These are phyloP conservation scores for Stigmatopora argus DNA, from an alignment of 2,113 vertebrate genomes.

Conservation along the genomic window DNA sequence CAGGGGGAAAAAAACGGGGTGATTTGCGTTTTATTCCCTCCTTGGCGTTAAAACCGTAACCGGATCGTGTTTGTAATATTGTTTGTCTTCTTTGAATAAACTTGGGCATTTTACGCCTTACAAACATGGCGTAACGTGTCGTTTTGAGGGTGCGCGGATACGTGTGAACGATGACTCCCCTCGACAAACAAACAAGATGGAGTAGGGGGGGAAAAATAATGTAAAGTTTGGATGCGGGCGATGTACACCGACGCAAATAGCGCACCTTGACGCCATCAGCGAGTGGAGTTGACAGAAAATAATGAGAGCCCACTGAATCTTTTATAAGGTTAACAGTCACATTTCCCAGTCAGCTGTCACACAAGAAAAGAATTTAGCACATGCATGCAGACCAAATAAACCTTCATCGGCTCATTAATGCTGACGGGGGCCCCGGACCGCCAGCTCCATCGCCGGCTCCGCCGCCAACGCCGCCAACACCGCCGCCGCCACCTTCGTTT, in stretches of 20 bases:
- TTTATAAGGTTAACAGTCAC: slow-evolving; percentile 99
- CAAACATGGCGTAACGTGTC: slow-evolving; percentile 63
- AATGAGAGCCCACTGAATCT: slow-evolving; percentile 99
- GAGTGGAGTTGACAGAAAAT: slow-evolving; percentile 98
- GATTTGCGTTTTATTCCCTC: slow-evolving; percentile 57
- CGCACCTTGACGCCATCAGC: slow-evolving; percentile 82
- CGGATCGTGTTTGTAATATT: slow-evolving; percentile 60
- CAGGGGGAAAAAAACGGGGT: slow-evolving; percentile 4
- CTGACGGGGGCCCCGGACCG: slow-evolving; percentile 90
- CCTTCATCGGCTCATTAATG: slow-evolving; percentile 99
- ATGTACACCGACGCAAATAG: slow-evolving; percentile 87
- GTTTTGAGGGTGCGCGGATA: slow-evolving; percentile 45
- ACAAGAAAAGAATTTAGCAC: slow-evolving; percentile 99
- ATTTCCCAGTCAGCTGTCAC: slow-evolving; percentile 98
- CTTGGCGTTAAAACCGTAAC: slow-evolving; percentile 59
- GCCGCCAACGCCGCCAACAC: slow-evolving; percentile 72
- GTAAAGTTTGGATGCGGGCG: slow-evolving; percentile 31
- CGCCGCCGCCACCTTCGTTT: slow-evolving; percentile 85
- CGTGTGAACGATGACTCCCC: slow-evolving; percentile 64
- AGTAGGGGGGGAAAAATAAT: slow-evolving; percentile 11
- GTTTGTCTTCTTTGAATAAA: slow-evolving; percentile 69
- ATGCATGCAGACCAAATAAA: slow-evolving; percentile 81
- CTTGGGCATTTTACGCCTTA: slow-evolving; percentile 71
- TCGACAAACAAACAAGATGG: slow-evolving; percentile 56
- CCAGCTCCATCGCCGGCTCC: slow-evolving; percentile 72